Base-by-base conservation (phyloP, 1,140 invertebrate species). In the Rhynchophorus ferrugineus region DNA sequence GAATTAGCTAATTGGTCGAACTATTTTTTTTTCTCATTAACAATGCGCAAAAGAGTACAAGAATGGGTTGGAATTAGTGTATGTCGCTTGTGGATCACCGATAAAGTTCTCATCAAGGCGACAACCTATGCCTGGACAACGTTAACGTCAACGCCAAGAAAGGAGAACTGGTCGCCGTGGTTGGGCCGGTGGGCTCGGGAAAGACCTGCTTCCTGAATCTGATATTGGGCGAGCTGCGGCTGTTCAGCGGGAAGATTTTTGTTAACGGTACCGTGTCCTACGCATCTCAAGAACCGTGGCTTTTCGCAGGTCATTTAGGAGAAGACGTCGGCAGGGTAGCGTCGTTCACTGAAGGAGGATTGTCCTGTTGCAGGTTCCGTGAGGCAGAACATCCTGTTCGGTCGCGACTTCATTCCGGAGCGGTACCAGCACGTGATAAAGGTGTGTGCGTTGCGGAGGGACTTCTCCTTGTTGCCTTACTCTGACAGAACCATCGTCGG, bases 171-270 rank as follows among this genome's bases (percentile, higher is more conserved):
- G 63, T 83, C 2, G 80, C 80, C 1, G 73, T 87, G 1, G 79
- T 88, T 54, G 85, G 85, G 9, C 75, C 79, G 16, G 83, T 87
- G 9, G 84, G 85, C 33, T 69, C 79, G 16, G 85, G 85, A 49
- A 87, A 86, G 73, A 80, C 82, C 61, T 91, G 89, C 11, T 68
- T 95, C 2, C 71, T 95, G 9, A 83, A 93, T 64, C 75, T 81
- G 3, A 75, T 95, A 42, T 73, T 95, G 7, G 74, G 79, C 38
- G 92, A 95, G 71, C 64, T 94, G 20, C 82, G 85, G 2, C 59
- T 86, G 0, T 69, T 68, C 29, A 44, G 38, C 36, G 67, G 67
- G n/a, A 59, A 41, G 20, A 11, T 64, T 3, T 19, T 13, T 11
- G 39, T 61, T 2, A 49, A 62, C 3, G 80, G 81, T 21, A 69